Evolutionary conservation across 2,113 vertebrate species (phyloP), one percentile per base, ranked within the genome.

Genomic region (Dunckerocampus dactyliophorus): DNA sequence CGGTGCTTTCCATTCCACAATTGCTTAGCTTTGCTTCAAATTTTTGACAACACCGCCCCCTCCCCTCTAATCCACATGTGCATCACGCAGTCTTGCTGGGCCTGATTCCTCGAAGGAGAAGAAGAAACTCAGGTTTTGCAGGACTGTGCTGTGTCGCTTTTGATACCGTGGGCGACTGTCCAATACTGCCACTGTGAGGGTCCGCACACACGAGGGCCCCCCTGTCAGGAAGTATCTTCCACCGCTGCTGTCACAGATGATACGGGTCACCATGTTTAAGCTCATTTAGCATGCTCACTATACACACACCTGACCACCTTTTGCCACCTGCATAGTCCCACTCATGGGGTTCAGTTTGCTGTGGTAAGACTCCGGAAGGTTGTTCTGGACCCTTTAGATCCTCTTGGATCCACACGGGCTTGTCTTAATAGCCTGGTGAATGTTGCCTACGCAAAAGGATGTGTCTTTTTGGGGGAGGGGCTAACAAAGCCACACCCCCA

Each of bases 251-350:
- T 86, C 62, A 47, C 83, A 84, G 39, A 82, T 72, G 68, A 88
- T 89, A 90, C 88, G 88, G 90, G 90, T 91, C 75, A 69, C 63
- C 67, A 80, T 70, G 73, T 79, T 74, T 71, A 82, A 85, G 75
- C 75, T 83, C 82, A 74, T 76, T 67, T 48, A 15, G 82, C 72
- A 79, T 37, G 31, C 65, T 73, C 56, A 72, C 69, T 47, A 47
- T 63, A 79, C 16, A 82, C 16, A 82, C 74, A 82, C 82, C 39
- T 14, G 39, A 43, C 69, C 74, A 82, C 73, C 77, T 66, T 55
- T 74, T 64, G 65, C 75, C n/a, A n/a, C n/a, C n/a, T n/a, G n/a
- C n/a, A n/a, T n/a, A n/a, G n/a, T n/a, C n/a, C n/a, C n/a, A n/a
- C n/a, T n/a, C 65, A 65, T 78, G 37, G 45, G 75, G 75, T 81